A percentile compares a stretch with the other conserved stretches of the same genome.
phyloP scores from a whole-genome alignment of 1,140 invertebrate genomes.

The Tachypleus tridentatus region DNA sequence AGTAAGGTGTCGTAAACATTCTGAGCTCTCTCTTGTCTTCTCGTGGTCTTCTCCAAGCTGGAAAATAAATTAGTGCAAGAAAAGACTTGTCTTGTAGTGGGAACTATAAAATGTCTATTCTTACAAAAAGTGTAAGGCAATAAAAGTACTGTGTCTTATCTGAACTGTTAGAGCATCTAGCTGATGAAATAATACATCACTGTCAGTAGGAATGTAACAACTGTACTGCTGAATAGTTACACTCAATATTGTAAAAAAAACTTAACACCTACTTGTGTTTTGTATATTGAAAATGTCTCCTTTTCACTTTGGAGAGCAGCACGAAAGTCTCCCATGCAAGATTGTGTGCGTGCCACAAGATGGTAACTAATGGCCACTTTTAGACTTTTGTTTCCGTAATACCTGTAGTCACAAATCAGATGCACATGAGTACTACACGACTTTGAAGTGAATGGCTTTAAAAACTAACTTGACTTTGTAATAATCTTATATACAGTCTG shows the following conservation, averaged over 20 bases:
- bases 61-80: constrained; percentile 5
- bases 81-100: no score
- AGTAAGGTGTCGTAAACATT: constrained; percentile 85
- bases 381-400: constrained; percentile 72
- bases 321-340: constrained; percentile 82
- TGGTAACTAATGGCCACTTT: constrained; percentile 95
- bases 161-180: no score
- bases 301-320: constrained; percentile 91
- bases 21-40: constrained; percentile 89
- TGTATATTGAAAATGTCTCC: constrained; percentile 95
- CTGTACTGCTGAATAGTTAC: no score
- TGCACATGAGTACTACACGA: no score
- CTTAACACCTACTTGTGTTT: constrained; percentile 52
- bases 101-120: no score
- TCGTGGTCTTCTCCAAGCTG: constrained; percentile 89
- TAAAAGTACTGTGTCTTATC: no score
- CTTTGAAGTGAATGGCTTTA: neutral
- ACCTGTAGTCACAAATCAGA: constrained; percentile 25
- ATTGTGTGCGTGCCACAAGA: constrained; percentile 88
- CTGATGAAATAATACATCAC: no score
- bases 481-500: no score
- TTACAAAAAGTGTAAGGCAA: no score
- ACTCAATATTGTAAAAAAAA: no score
- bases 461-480: no score
- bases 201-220: no score